Evolutionary conservation across 2,797 vertebrate species (phyloP), one percentile per base, ranked within the genome.

Genomic region (Todus mexicanus): DNA sequence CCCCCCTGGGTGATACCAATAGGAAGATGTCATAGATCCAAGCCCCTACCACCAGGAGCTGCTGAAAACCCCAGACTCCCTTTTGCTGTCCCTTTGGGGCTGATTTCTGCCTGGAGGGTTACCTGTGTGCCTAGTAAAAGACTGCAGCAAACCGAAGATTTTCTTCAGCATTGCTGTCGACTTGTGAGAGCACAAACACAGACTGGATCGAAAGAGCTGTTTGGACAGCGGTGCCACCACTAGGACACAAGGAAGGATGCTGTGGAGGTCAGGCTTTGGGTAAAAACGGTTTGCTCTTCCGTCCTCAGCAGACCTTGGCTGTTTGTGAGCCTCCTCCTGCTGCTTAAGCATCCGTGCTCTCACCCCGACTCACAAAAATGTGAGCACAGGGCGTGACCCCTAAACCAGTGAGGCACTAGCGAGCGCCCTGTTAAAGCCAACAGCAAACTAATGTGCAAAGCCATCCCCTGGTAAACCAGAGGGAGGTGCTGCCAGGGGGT

Each of bases 271-370:
- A 72, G 31, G 20, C 22, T 17, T 29, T 61, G 7, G 9, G n/a
- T n/a, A n/a, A n/a, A n/a, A n/a, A n/a, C n/a, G 50, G 16, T 61
- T 66, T 61, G 14, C 37, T 56, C 10, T 54, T 75, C 35, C 7
- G 7, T 37, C 16, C 40, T 21, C 48, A 56, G 25, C 21, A 68
- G 26, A 31, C 26, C 29, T 6, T 80, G 42, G 7, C 61, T 56
- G 22, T 57, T 31, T 1, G 2, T 38, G 26, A 63, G 15, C 20
- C 33, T 68, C 22, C 9, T 48, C 12, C 23, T 31, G 15, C 23
- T 53, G 48, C 48, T 73, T 0, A 0, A 72, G 16, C 4, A 11
- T 48, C 31, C 1, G 0, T 59, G 45, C 4, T 47, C 9, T 57
- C 3, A 1, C 10, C 8, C 17, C 54, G 31, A 65, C 25, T 26